phyloP scores from a whole-genome alignment of 2,797 vertebrate species.

The Coccyzus lansbergi region DNA sequence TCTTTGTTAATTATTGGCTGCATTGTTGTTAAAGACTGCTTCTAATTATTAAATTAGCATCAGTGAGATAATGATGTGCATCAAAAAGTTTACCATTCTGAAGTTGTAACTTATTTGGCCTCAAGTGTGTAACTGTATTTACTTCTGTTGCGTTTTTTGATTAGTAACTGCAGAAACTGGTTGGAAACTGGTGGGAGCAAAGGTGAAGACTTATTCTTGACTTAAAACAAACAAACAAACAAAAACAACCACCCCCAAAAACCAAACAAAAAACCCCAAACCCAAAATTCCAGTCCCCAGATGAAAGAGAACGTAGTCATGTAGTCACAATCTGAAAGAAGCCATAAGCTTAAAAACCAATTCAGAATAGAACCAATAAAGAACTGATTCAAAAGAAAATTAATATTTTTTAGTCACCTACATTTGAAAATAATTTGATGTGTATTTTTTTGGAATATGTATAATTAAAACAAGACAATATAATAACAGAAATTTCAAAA shows the following conservation, averaged over 20 bases:
- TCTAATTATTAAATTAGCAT: slow-evolving; percentile 11
- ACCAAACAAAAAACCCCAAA: neutral
- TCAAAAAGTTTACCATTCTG: neutral
- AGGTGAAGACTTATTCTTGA: neutral
- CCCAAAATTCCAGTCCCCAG: neutral
- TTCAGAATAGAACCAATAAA: neutral
- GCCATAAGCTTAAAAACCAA: neutral
- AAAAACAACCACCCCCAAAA: neutral
- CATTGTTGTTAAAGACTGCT: slow-evolving; percentile 2
- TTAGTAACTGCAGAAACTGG: neutral
- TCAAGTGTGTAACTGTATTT: neutral
- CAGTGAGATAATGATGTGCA: neutral
- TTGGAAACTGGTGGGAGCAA: neutral
- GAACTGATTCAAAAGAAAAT: neutral
- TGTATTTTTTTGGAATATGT: neutral
- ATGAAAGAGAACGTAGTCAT: neutral
- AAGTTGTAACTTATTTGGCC: slow-evolving; percentile 9
- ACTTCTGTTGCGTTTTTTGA: neutral
- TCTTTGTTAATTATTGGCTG: slow-evolving; percentile 9
- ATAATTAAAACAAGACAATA: neutral
- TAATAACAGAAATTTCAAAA: neutral
- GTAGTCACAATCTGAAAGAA: neutral
- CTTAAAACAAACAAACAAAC: neutral
- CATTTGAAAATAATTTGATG: neutral
- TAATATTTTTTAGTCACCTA: neutral